phyloP scores from a whole-genome alignment of 1,140 invertebrate genomes.

The Argopecten irradians region DNA sequence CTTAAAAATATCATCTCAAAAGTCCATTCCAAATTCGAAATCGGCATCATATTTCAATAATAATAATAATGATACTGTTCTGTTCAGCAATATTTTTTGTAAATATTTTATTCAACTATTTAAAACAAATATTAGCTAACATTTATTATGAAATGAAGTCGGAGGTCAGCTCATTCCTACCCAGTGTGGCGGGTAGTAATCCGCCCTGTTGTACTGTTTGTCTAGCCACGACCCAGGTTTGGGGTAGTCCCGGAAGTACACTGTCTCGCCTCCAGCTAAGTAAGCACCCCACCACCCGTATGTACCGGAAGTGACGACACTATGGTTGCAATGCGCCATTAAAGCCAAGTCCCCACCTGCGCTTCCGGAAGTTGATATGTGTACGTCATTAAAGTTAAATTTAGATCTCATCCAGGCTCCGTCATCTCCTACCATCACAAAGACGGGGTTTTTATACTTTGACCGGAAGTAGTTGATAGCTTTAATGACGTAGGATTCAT shows the following conservation, averaged over 20 bases:
- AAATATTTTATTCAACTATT: too few relatives aligned
- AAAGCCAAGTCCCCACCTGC: conserved; percentile 68
- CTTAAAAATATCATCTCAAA: too few relatives aligned
- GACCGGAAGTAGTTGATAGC: conserved; percentile 47
- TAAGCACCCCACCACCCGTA: conserved; percentile 73
- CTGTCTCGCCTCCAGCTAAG: conserved; percentile 63
- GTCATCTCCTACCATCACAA: conserved; percentile 62
- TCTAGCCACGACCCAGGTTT: conserved; percentile 43
- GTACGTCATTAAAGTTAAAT: conserved; percentile 40
- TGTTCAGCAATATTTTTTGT: too few relatives aligned
- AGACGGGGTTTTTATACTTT: conserved; percentile 35
- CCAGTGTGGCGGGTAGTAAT: conserved; percentile 63
- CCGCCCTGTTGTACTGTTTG: conserved; percentile 42
- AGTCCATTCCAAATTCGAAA: too few relatives aligned
- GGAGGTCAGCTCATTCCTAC: conserved; percentile 50
- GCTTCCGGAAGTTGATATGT: conserved; percentile 40
- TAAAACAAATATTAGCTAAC: too few relatives aligned
- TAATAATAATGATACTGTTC: too few relatives aligned
- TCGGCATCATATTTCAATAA: too few relatives aligned
- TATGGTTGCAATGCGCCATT: conserved; percentile 67
- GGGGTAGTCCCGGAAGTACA: conserved; percentile 64
- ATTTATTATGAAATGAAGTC: too few relatives aligned
- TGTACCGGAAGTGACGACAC: conserved; percentile 65
- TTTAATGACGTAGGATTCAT: conserved; percentile 33
- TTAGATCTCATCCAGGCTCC: conserved; percentile 50